A percentile compares a stretch with the other conserved stretches of the same genome.
phyloP scores from a whole-genome alignment of 2,888 invertebrate species.

The Meiosimyza platycephala region DNA sequence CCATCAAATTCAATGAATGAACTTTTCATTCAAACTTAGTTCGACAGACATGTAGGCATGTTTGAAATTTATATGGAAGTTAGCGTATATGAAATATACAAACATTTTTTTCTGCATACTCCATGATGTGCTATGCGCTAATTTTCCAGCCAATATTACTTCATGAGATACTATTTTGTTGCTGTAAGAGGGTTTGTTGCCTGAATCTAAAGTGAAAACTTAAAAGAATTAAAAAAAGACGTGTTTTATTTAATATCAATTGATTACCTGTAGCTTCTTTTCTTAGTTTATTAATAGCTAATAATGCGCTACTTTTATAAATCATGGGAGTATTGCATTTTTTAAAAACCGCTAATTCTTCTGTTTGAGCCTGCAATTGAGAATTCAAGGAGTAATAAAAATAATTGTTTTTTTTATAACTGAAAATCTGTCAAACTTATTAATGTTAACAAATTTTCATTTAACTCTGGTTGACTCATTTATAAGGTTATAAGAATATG shows the following conservation, averaged over 20 bases:
- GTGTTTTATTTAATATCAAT: not conserved
- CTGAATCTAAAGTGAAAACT: conserved; percentile 58
- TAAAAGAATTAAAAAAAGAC: not conserved
- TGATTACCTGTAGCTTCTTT: conserved; percentile 70
- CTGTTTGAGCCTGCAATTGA: conserved; percentile 71
- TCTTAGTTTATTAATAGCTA: conserved; percentile 77
- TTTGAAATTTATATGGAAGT: too few species aligned
- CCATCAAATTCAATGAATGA: too few species aligned
- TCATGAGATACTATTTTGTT: conserved; percentile 72
- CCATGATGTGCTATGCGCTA: conserved; percentile 74
- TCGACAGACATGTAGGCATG: too few species aligned
- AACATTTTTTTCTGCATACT: conserved; percentile 73
- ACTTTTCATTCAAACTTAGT: too few species aligned
- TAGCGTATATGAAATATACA: conserved; percentile 29
- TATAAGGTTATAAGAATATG: not conserved
- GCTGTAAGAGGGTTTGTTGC: conserved; percentile 59
- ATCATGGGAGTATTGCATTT: conserved; percentile 80
- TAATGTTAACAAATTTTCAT: not conserved
- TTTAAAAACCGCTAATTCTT: conserved; percentile 80
- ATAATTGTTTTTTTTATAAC: not conserved
- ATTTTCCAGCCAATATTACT: conserved; percentile 73
- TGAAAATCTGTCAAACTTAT: conserved; percentile 7
- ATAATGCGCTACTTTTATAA: conserved; percentile 82
- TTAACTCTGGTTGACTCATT: not conserved
- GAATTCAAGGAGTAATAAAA: conserved; percentile 48